Percentiles rank a stretch among this genome's conserved stretches.
Evolutionary conservation across 37 sponge, comb jelly and placozoan species (phyloP).

Genomic region (Spongilla lacustris): DNA sequence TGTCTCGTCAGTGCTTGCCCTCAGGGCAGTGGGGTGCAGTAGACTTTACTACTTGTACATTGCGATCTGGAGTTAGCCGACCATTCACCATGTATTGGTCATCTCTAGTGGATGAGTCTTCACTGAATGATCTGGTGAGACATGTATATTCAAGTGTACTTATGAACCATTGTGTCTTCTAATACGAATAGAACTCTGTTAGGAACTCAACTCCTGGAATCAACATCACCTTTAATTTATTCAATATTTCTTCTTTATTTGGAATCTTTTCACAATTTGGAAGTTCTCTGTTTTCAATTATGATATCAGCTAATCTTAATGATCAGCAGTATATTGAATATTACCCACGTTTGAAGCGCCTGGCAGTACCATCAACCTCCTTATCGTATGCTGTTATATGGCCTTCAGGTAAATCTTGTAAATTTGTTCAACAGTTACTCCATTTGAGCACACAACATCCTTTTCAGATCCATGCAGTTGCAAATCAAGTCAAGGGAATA

Average conservation of each 20-base stretch:
- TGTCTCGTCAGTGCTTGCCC: background rate
- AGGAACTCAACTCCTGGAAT: background rate
- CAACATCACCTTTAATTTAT: background rate
- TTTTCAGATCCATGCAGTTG: background rate
- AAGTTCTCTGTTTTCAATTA: background rate
- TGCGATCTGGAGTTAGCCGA: background rate
- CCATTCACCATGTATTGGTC: background rate
- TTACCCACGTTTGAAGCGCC: background rate
- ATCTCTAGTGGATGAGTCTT: background rate
- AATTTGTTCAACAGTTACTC: too few relatives aligned
- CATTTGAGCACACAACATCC: too few relatives aligned
- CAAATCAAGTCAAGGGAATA: background rate
- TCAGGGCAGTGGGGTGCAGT: background rate
- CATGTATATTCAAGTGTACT: background rate
- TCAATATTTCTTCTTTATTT: background rate
- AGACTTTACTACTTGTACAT: background rate
- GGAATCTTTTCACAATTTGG: background rate
- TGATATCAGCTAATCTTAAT: background rate
- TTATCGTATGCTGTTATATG: background rate
- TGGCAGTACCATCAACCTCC: background rate
- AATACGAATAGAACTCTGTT: background rate
- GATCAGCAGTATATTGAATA: background rate
- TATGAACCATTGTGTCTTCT: background rate
- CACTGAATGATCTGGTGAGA: background rate
- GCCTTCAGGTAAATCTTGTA: background rate